Conservation (phyloP, 2,797 vertebrate genomes). For the Bryconaethiops microstoma region DNA sequence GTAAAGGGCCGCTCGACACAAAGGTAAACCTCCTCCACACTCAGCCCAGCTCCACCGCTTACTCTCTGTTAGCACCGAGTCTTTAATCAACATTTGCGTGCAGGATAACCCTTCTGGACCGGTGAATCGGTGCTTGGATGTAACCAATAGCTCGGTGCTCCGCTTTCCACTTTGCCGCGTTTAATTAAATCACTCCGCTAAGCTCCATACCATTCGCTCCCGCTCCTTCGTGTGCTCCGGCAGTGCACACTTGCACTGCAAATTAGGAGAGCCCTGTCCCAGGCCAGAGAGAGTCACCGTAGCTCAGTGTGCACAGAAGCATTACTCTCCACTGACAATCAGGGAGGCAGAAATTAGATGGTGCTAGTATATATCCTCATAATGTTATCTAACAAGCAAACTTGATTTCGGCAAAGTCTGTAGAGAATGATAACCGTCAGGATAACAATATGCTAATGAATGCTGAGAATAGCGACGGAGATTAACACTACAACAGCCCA, state of each 20-base stretch:
- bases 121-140: constrained; percentile 9
- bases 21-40: constrained; percentile 15
- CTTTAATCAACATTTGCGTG: constrained; percentile 31
- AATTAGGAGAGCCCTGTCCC: not conserved
- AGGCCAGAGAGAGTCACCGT: not conserved
- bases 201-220: not conserved
- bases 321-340: not conserved
- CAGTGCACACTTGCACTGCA: not conserved
- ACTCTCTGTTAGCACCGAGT: not conserved
- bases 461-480: not conserved
- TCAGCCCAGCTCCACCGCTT: not conserved
- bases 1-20: not conserved
- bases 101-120: constrained; percentile 22
- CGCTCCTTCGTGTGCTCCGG: not conserved
- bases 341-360: not conserved
- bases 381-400: not conserved
- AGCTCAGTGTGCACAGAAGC: not conserved
- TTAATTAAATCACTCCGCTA: constrained; percentile 37
- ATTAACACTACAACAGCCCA: not conserved
- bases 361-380: not conserved
- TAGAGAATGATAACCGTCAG: not conserved
- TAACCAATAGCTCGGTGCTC: constrained; percentile 9
- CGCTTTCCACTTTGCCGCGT: constrained; percentile 15
- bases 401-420: not conserved
- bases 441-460: not conserved